A percentile compares a stretch with the other conserved stretches of the same genome.
Conservation (phyloP, 2,888 invertebrate species). For the Amphipyra berbera region DNA sequence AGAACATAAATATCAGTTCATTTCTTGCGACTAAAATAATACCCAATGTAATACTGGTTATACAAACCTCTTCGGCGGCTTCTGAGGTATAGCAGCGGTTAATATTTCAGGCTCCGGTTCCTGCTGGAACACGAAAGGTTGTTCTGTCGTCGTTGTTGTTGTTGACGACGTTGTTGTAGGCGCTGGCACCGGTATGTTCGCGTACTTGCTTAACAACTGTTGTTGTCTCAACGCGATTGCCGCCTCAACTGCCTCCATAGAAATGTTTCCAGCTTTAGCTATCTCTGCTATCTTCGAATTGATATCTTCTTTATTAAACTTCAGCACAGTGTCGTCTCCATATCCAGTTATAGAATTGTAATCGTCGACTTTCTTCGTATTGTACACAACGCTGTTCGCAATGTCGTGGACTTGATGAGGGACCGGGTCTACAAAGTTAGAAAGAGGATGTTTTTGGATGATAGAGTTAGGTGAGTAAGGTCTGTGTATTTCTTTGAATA, state of each 20-base stretch:
- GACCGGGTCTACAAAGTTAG: slow-evolving; percentile 87
- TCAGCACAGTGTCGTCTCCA: slow-evolving; percentile 81
- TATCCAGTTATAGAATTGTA: slow-evolving; percentile 86
- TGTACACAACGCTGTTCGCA: slow-evolving; percentile 78
- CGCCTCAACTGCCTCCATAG: slow-evolving; percentile 93
- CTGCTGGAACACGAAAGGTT: slow-evolving; percentile 74
- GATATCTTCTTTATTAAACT: slow-evolving; percentile 84
- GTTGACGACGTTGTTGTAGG: slow-evolving; percentile 86
- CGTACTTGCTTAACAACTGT: slow-evolving; percentile 91
- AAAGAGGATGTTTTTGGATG: slow-evolving; percentile 81
- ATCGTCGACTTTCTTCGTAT: slow-evolving; percentile 86
- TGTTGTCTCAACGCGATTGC: slow-evolving; percentile 93
- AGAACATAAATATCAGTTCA: too few relatives aligned
- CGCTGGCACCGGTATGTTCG: slow-evolving; percentile 82
- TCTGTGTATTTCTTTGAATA: slow-evolving; percentile 78
- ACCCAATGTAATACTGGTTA: background rate
- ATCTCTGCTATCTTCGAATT: slow-evolving; percentile 86
- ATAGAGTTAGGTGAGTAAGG: slow-evolving; percentile 71
- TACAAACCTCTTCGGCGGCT: slow-evolving; percentile 81
- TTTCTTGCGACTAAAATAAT: too few relatives aligned
- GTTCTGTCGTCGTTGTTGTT: slow-evolving; percentile 75
- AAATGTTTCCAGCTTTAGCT: slow-evolving; percentile 93
- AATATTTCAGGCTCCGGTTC: slow-evolving; percentile 82
- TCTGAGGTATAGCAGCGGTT: slow-evolving; percentile 73
- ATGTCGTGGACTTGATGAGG: slow-evolving; percentile 84